Conservation (phyloP, 2,797 vertebrate species). For the Borostomias antarcticus region DNA sequence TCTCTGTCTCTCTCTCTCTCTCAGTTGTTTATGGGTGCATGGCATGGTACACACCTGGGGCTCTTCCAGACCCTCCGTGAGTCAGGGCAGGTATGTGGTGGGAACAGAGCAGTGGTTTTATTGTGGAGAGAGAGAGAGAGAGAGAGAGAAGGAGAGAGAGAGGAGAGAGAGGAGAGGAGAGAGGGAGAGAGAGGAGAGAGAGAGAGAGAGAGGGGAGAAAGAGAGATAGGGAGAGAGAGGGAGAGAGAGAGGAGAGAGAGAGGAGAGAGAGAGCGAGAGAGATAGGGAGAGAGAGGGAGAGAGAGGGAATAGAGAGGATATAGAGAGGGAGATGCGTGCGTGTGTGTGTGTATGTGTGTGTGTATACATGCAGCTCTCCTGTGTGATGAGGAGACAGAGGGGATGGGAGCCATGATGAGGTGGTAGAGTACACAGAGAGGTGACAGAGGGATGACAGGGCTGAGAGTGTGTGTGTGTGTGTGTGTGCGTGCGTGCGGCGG, state of each 20-base stretch:
- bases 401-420: conserved; percentile 22
- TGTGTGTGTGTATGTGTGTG: background rate
- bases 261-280: too few species aligned
- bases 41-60: too few species aligned
- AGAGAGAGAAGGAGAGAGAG: too few species aligned
- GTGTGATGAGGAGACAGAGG: too few species aligned
- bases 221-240: too few species aligned
- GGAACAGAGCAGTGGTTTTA: conserved; percentile 43
- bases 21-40: too few species aligned
- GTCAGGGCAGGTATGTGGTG: conserved; percentile 12
- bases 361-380: background rate
- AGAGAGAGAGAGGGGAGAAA: background rate
- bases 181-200: too few species aligned
- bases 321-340: conserved; percentile 29
- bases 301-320: background rate
- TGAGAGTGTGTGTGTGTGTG: background rate
- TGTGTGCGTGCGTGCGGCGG: conserved; percentile 33
- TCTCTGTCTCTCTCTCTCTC: conserved; percentile 11
- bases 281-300: background rate
- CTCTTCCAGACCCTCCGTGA: too few species aligned
- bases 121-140: conserved; percentile 40
- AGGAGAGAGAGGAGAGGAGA: too few species aligned
- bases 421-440: conserved; percentile 53
- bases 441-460: too few species aligned
- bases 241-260: too few species aligned